These are phyloP conservation scores for Pinna nobilis DNA, from an alignment of 1,140 invertebrate species.

Conservation along the genomic window DNA sequence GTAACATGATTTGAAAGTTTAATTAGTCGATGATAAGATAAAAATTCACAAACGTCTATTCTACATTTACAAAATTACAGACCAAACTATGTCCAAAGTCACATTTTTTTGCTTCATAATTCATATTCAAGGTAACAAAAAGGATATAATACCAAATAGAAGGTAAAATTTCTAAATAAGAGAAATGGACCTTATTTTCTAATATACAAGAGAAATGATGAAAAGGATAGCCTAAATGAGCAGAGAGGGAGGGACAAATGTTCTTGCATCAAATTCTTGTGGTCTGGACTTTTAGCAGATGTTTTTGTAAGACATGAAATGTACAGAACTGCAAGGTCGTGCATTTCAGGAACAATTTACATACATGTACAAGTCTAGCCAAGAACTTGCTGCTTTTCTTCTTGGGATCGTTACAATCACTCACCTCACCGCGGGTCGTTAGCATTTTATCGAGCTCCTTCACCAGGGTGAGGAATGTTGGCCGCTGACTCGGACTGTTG, in stretches of 20 bases:
- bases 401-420: slow-evolving; percentile 16
- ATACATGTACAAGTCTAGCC: slow-evolving; percentile 12
- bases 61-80: neutral
- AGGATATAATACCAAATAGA: neutral
- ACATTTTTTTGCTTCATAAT: no score
- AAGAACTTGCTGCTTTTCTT: slow-evolving; percentile 2
- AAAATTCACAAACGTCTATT: neutral
- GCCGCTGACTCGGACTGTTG: slow-evolving; percentile 88
- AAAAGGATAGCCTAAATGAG: neutral
- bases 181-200: neutral
- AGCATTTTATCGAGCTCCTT: slow-evolving; percentile 92
- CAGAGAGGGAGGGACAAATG: neutral
- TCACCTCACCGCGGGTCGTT: slow-evolving; percentile 82
- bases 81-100: neutral
- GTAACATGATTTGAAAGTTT: slow-evolving; percentile 50
- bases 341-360: slow-evolving; percentile 5
- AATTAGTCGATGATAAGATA: no score
- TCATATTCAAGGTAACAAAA: no score
- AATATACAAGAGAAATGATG: neutral
- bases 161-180: neutral
- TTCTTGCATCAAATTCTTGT: no score
- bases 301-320: neutral
- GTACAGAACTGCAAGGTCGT: neutral
- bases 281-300: no score
- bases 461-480: slow-evolving; percentile 91